phyloP scores from a whole-genome alignment of 2,113 vertebrate genomes.

The Amphiprion ocellaris region DNA sequence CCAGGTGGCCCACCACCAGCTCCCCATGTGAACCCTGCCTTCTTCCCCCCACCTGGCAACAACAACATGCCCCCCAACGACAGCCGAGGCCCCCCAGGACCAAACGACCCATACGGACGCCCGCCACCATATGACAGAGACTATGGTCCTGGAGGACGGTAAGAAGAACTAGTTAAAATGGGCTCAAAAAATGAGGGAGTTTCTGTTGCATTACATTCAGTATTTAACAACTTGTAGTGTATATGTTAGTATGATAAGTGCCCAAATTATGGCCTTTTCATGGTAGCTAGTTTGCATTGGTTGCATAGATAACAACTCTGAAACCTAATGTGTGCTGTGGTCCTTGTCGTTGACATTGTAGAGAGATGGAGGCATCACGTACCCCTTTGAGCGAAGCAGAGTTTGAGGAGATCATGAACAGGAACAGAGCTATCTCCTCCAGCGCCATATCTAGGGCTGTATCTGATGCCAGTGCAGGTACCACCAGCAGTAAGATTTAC shows the following conservation, averaged over 20 bases:
- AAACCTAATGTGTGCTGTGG: fast-evolving
- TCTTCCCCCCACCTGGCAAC: slow-evolving; percentile 97
- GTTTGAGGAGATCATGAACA: slow-evolving; percentile 99
- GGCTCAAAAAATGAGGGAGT: neutral
- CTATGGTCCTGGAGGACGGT: slow-evolving; percentile 96
- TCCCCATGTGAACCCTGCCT: slow-evolving; percentile 98
- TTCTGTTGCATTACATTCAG: no score
- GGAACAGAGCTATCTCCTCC: slow-evolving; percentile 98
- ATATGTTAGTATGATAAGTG: no score
- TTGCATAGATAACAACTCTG: neutral
- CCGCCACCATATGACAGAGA: slow-evolving; percentile 98
- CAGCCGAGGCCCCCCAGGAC: slow-evolving; percentile 92
- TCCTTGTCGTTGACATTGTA: slow-evolving; percentile 61
- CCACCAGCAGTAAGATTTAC: neutral
- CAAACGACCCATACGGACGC: slow-evolving; percentile 94
- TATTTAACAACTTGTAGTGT: no score
- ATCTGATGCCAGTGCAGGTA: slow-evolving; percentile 98
- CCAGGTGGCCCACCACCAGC: slow-evolving; percentile 97
- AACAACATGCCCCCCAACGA: slow-evolving; percentile 95
- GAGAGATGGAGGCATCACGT: slow-evolving; percentile 96
- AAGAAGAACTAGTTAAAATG: slow-evolving; percentile 44
- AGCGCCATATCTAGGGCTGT: slow-evolving; percentile 98
- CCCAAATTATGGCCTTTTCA: no score
- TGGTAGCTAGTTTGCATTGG: neutral
- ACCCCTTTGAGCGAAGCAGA: slow-evolving; percentile 97